Evolutionary conservation across 2,113 vertebrate species (phyloP).

Genomic region (Centropristis striata): DNA sequence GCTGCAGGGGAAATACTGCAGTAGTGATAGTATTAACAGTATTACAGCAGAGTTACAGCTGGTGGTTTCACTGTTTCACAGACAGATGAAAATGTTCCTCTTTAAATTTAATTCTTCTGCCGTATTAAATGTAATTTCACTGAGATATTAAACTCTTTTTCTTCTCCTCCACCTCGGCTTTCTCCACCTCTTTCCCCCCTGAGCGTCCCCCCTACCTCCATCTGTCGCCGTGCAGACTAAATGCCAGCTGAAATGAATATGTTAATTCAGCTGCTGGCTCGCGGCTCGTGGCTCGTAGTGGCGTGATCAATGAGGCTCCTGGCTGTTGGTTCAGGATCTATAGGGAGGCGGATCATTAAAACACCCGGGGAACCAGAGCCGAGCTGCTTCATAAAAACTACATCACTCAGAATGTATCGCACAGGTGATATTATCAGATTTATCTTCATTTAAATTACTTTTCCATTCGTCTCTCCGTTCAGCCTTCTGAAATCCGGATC

Average conservation of each 20-base stretch:
- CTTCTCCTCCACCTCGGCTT: conserved; percentile 17
- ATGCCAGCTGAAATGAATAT: conserved; percentile 73
- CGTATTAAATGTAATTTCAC: conserved; percentile 50
- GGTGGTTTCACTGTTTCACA: background rate
- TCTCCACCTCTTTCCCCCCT: conserved; percentile 27
- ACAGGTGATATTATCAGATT: conserved; percentile 29
- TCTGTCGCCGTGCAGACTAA: conserved; percentile 57
- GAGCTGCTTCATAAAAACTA: conserved; percentile 36
- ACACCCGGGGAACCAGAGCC: conserved; percentile 14
- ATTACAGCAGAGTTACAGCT: background rate
- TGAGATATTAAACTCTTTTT: conserved; percentile 62
- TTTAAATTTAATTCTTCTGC: conserved; percentile 28
- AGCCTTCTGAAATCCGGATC: background rate
- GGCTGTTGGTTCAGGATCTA: conserved; percentile 58
- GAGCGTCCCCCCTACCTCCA: conserved; percentile 34
- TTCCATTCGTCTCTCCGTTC: background rate
- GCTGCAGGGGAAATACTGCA: background rate
- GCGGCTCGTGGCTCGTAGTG: conserved; percentile 53
- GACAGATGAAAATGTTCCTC: conserved; percentile 31
- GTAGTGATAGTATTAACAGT: background rate
- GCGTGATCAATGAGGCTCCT: conserved; percentile 69
- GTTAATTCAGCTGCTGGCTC: conserved; percentile 66
- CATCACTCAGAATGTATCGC: conserved; percentile 27
- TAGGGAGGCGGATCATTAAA: conserved; percentile 57
- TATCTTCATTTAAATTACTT: conserved; percentile 33